These are phyloP conservation scores for Sander vitreus DNA, from an alignment of 2,113 vertebrate species.

Conservation along the genomic window DNA sequence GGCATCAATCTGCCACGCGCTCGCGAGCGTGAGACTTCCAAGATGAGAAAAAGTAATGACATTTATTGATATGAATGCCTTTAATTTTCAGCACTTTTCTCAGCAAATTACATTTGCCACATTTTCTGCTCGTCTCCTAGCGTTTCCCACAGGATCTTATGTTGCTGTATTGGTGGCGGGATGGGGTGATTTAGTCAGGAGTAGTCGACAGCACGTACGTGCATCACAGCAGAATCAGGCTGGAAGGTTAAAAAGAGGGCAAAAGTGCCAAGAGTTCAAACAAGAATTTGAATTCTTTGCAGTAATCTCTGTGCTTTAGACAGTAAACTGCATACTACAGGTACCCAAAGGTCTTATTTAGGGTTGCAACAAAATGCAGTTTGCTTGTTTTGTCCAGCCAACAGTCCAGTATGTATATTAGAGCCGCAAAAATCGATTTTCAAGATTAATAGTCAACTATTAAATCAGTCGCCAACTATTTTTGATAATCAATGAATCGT, in stretches of 20 bases:
- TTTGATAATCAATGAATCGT: too few species aligned
- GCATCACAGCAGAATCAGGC: background rate
- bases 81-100: constrained; percentile 30
- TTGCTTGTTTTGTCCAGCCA: background rate
- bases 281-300: background rate
- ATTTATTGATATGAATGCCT: constrained; percentile 40
- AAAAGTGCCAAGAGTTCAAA: background rate
- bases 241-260: background rate
- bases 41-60: constrained; percentile 22
- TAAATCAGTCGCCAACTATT: too few species aligned
- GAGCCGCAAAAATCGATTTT: too few species aligned
- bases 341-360: background rate
- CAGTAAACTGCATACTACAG: background rate
- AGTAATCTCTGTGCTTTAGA: background rate
- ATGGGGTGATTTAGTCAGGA: background rate
- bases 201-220: background rate
- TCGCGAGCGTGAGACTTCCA: background rate
- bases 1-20: constrained; percentile 17
- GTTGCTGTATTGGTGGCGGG: background rate
- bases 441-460: too few species aligned
- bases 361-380: background rate
- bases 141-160: background rate
- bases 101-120: background rate
- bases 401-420: background rate
- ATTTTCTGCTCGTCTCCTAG: background rate